Evolutionary conservation across 2,797 vertebrate genomes (phyloP).

Genomic region (Danio tinwini): DNA sequence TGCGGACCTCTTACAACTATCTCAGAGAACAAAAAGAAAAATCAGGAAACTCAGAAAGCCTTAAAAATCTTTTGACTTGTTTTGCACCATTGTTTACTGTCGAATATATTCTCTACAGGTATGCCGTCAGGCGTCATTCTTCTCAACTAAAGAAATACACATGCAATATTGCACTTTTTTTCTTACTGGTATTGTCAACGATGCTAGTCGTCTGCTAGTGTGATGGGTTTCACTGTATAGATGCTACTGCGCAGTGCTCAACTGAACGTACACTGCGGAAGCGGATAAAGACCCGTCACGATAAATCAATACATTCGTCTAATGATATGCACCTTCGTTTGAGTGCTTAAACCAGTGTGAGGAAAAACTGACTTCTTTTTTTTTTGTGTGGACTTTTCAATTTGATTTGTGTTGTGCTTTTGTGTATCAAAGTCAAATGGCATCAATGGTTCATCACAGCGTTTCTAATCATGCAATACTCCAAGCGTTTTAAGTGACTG

Average conservation of each 20-base stretch:
- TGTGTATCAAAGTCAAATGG: slow-evolving; percentile 28
- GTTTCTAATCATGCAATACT: slow-evolving; percentile 59
- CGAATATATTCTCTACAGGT: slow-evolving; percentile 70
- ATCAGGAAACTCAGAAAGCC: slow-evolving; percentile 82
- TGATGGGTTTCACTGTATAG: slow-evolving; percentile 75
- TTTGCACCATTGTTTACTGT: slow-evolving; percentile 82
- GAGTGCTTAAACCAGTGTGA: slow-evolving; percentile 74
- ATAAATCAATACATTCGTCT: slow-evolving; percentile 68
- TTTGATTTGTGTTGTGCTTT: slow-evolving; percentile 22
- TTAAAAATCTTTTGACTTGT: slow-evolving; percentile 80
- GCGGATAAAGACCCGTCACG: slow-evolving; percentile 65
- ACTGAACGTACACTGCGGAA: slow-evolving; percentile 77
- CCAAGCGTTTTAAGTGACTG: slow-evolving; percentile 71
- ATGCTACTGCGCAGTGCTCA: slow-evolving; percentile 64
- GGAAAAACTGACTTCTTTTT: slow-evolving; percentile 54
- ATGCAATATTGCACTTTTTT: slow-evolving; percentile 83
- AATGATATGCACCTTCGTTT: slow-evolving; percentile 70
- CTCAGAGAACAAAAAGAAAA: slow-evolving; percentile 73
- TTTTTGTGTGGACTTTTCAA: slow-evolving; percentile 22
- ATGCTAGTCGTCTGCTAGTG: slow-evolving; percentile 71
- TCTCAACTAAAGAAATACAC: slow-evolving; percentile 71
- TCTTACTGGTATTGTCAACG: slow-evolving; percentile 71
- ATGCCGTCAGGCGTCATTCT: slow-evolving; percentile 52
- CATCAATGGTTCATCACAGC: slow-evolving; percentile 12
- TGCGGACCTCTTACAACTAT: slow-evolving; percentile 67